Percentiles rank a stretch among this genome's conserved stretches.
phyloP scores from a whole-genome alignment of 37 sponge, comb jelly and placozoan species.

The Eunapius fragilis region DNA sequence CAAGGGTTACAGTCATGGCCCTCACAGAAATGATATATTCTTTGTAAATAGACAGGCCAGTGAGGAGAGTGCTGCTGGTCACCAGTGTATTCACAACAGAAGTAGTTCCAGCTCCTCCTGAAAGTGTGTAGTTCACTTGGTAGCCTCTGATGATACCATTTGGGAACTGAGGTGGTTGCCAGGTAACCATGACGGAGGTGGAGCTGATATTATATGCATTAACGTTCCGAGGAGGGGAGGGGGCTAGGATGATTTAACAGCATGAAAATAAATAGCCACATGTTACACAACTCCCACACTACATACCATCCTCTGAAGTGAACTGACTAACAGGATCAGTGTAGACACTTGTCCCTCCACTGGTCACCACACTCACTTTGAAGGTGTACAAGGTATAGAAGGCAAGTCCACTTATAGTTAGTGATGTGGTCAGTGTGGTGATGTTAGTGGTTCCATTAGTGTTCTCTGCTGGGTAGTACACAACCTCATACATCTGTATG shows the following conservation, averaged over 20 bases:
- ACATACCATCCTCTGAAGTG: slow-evolving; percentile 12
- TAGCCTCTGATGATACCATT: slow-evolving; percentile 62
- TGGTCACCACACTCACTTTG: not conserved
- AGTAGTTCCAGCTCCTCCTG: not conserved
- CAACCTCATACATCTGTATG: not conserved
- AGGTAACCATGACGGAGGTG: slow-evolving; percentile 22
- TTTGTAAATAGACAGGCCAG: slow-evolving; percentile 12
- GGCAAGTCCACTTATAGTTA: not conserved
- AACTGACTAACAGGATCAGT: not conserved
- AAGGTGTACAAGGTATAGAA: not conserved
- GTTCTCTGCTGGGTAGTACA: not conserved
- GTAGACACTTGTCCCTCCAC: not conserved
- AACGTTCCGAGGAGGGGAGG: slow-evolving; percentile 28
- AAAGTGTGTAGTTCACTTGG: slow-evolving; percentile 8
- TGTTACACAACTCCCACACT: not conserved
- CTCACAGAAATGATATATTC: slow-evolving; percentile 13
- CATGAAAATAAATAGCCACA: not conserved
- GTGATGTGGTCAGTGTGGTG: not conserved
- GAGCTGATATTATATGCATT: not conserved
- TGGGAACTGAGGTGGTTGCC: slow-evolving; percentile 33
- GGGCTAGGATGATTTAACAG: slow-evolving; percentile 20
- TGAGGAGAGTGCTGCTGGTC: not conserved
- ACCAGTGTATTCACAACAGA: not conserved
- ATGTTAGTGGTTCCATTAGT: not conserved
- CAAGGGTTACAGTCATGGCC: slow-evolving; percentile 24